These are phyloP conservation scores for Holcopasites calliopsidis DNA, from an alignment of 1,140 invertebrate species.

Conservation along the genomic window DNA sequence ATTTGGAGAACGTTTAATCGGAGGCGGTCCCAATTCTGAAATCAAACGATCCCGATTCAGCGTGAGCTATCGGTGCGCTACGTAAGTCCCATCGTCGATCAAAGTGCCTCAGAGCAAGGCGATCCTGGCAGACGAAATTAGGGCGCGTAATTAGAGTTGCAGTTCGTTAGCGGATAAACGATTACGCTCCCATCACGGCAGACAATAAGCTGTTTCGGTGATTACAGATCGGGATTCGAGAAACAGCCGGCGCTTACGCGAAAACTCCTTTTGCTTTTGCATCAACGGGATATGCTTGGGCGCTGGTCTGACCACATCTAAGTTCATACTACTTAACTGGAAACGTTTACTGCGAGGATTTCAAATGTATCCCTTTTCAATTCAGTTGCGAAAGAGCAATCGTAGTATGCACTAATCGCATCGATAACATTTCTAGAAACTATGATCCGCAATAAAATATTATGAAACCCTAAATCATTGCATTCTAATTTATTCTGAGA, in stretches of 20 bases:
- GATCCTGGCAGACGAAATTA: constrained; percentile 20
- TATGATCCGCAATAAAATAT: too few relatives aligned
- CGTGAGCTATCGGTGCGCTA: not conserved
- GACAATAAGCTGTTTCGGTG: constrained; percentile 43
- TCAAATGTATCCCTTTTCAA: too few relatives aligned
- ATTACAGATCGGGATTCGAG: constrained; percentile 12
- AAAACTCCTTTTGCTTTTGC: constrained; percentile 2
- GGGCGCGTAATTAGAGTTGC: constrained; percentile 9
- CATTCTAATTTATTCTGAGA: too few relatives aligned
- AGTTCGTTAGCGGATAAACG: constrained; percentile 46
- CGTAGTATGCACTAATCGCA: too few relatives aligned
- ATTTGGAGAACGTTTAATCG: too few relatives aligned
- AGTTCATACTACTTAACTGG: too few relatives aligned
- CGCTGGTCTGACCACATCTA: too few relatives aligned
- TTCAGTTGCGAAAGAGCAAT: too few relatives aligned
- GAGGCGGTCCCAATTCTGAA: not conserved
- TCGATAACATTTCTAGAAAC: too few relatives aligned
- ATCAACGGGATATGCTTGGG: not conserved
- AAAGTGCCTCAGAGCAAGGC: constrained; percentile 27
- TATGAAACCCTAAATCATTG: too few relatives aligned
- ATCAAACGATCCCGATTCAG: not conserved
- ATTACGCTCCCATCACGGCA: constrained; percentile 36
- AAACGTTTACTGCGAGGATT: too few relatives aligned
- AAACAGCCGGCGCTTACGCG: not conserved
- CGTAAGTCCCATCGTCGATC: constrained; percentile 1